A percentile compares a stretch with the other conserved stretches of the same genome.
phyloP scores from a whole-genome alignment of 2,113 vertebrate genomes.

The Chrysochloris asiatica region DNA sequence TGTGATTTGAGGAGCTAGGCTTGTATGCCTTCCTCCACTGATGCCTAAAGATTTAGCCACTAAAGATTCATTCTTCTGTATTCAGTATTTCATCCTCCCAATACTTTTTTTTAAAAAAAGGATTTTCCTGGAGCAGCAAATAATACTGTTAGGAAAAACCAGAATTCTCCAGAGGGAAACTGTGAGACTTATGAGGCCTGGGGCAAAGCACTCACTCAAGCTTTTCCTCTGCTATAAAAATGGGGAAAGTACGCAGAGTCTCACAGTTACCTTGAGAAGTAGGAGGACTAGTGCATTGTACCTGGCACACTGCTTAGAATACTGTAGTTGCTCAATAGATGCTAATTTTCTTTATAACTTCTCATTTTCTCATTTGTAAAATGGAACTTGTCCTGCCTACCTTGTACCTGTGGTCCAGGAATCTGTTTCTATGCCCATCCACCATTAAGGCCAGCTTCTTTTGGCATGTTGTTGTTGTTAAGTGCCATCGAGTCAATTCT shows the following conservation, averaged over 20 bases:
- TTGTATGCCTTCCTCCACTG: neutral
- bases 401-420: neutral
- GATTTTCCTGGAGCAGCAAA: neutral
- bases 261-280: neutral
- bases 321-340: neutral
- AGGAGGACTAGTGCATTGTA: neutral
- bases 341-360: neutral
- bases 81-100: neutral
- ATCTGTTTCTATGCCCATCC: neutral
- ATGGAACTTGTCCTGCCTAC: too few relatives aligned
- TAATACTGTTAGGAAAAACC: neutral
- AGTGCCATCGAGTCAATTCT: too few relatives aligned
- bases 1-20: neutral
- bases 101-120: neutral
- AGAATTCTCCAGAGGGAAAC: neutral
- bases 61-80: neutral
- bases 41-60: neutral
- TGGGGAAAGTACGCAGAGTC: rapidly evolving
- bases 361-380: neutral
- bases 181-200: neutral
- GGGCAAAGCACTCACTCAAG: too few relatives aligned
- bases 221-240: neutral
- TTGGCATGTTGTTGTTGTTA: too few relatives aligned
- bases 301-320: neutral
- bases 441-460: neutral